Conservation (phyloP, 2,888 invertebrate genomes). For the Lymantria dispar region DNA sequence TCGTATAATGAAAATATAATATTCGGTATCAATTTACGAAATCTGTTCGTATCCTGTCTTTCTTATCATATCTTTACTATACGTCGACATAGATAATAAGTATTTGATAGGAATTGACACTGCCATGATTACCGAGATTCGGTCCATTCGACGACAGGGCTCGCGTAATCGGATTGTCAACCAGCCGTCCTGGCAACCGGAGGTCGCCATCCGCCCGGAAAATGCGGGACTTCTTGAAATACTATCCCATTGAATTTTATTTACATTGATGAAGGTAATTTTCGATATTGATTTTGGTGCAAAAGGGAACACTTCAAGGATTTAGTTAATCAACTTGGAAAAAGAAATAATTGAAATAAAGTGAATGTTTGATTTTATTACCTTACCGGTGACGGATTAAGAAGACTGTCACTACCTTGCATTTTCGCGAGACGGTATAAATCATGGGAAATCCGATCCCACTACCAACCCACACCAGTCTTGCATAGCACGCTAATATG, state of each 20-base stretch:
- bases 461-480: too few species aligned
- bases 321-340: neutral
- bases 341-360: neutral
- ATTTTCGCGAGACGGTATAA: too few species aligned
- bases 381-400: too few species aligned
- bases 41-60: too few species aligned
- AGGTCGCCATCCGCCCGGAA: slow-evolving; percentile 18
- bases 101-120: slow-evolving; percentile 37
- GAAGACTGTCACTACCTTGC: neutral
- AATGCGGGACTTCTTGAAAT: slow-evolving; percentile 12
- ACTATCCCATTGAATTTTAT: slow-evolving; percentile 12
- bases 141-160: slow-evolving; percentile 40
- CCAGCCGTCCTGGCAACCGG: slow-evolving; percentile 25
- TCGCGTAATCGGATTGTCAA: slow-evolving; percentile 47
- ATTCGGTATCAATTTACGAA: too few species aligned
- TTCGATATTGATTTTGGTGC: slow-evolving; percentile 9
- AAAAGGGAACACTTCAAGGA: neutral
- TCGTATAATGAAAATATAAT: too few species aligned
- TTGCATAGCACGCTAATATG: too few species aligned
- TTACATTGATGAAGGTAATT: slow-evolving; percentile 10
- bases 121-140: slow-evolving; percentile 44
- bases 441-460: too few species aligned
- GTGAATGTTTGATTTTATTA: too few species aligned
- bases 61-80: neutral
- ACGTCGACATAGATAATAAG: slow-evolving; percentile 13